phyloP scores from a whole-genome alignment of 2,888 invertebrate species.

The Neoitamus cyanurus region DNA sequence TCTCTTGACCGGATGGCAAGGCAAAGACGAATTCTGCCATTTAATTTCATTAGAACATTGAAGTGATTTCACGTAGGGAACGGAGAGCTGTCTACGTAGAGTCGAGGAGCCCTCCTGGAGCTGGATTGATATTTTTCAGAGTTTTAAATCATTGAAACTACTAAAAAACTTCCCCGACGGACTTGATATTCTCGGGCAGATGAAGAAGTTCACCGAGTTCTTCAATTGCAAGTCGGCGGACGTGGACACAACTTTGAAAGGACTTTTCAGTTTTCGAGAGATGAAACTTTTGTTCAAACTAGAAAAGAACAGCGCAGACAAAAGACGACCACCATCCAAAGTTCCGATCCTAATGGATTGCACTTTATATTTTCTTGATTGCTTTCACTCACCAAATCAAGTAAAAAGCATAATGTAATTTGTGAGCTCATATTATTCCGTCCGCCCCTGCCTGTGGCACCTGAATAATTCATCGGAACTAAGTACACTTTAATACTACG shows the following conservation, averaged over 20 bases:
- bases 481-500: slow-evolving; percentile 10
- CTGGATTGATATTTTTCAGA: slow-evolving; percentile 15
- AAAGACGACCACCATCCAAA: slow-evolving; percentile 11
- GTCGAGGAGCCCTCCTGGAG: background rate
- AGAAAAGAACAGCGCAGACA: slow-evolving; percentile 26
- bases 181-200: slow-evolving; percentile 19
- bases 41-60: background rate
- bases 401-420: slow-evolving; percentile 33
- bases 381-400: slow-evolving; percentile 40
- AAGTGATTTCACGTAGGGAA: background rate
- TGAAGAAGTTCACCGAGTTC: background rate
- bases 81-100: background rate
- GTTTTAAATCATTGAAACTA: slow-evolving; percentile 41
- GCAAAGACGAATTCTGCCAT: background rate
- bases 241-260: slow-evolving; percentile 28
- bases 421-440: slow-evolving; percentile 14
- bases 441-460: background rate
- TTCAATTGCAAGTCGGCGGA: background rate
- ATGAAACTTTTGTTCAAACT: slow-evolving; percentile 38
- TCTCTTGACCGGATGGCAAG: background rate
- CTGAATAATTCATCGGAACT: background rate
- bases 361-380: slow-evolving; percentile 37
- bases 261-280: slow-evolving; percentile 34
- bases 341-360: slow-evolving; percentile 37
- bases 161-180: slow-evolving; percentile 15